phyloP scores from a whole-genome alignment of 30 jellyfish, hydroid and myxozoan genomes.

The Rhopilema esculentum region DNA sequence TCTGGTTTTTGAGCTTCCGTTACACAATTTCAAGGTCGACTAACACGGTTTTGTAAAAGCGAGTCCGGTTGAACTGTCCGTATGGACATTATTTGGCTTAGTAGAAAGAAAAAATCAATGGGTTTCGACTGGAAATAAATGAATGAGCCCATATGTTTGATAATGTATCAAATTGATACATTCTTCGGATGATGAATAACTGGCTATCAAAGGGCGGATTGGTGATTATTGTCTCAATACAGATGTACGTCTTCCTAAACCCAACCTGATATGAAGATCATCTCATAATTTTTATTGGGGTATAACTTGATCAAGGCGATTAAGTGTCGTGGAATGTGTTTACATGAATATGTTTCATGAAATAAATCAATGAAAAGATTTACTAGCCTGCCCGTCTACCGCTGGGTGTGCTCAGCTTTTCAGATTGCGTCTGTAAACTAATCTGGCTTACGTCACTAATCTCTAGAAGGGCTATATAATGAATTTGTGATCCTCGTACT shows the following conservation, averaged over 20 bases:
- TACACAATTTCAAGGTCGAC: no score
- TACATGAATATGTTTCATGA: background rate
- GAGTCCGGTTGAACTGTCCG: no score
- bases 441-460: background rate
- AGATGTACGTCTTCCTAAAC: background rate
- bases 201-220: background rate
- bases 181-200: background rate
- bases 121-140: no score
- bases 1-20: no score
- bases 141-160: no score
- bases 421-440: background rate
- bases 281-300: background rate
- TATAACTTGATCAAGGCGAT: background rate
- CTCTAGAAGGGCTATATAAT: background rate
- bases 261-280: background rate
- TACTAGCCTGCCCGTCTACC: background rate
- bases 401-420: background rate
- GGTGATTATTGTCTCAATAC: background rate
- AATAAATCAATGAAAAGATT: background rate
- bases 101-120: no score
- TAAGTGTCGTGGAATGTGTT: background rate
- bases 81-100: no score
- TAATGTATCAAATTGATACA: no score
- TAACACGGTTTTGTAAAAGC: no score
- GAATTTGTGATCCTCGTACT: background rate